These are phyloP conservation scores for Elanus axillaris DNA, from an alignment of 2,113 vertebrate species.

Conservation along the genomic window DNA sequence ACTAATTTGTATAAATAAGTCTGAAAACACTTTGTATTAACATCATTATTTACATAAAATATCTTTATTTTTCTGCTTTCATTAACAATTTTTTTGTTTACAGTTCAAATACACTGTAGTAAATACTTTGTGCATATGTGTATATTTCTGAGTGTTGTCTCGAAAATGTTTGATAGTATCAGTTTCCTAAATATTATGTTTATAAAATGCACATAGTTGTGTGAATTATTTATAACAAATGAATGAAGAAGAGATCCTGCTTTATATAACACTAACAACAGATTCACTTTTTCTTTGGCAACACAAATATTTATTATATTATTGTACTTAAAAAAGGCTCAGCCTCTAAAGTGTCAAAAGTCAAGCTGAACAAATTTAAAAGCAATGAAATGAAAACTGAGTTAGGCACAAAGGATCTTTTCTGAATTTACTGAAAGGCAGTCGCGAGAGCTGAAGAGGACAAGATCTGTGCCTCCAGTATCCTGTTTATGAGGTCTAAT, in stretches of 20 bases:
- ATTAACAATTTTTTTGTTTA: constrained; percentile 67
- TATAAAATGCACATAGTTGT: constrained; percentile 63
- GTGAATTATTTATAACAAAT: constrained; percentile 69
- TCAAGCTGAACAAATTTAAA: constrained; percentile 76
- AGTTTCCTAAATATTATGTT: constrained; percentile 62
- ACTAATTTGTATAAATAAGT: constrained; percentile 67
- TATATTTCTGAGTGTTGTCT: constrained; percentile 54
- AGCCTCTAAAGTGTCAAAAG: constrained; percentile 70
- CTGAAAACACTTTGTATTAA: constrained; percentile 58
- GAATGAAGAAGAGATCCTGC: constrained; percentile 60
- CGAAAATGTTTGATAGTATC: constrained; percentile 59
- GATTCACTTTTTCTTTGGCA: constrained; percentile 58
- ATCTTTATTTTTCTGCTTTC: constrained; percentile 53
- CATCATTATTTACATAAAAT: constrained; percentile 56
- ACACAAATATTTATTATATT: constrained; percentile 73
- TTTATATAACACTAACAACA: constrained; percentile 49
- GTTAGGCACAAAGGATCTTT: constrained; percentile 70
- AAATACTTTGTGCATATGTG: constrained; percentile 42
- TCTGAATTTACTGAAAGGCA: constrained; percentile 68
- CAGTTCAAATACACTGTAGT: not conserved
- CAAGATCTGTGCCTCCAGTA: constrained; percentile 25
- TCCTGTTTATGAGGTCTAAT: constrained; percentile 49
- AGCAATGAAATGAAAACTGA: constrained; percentile 69
- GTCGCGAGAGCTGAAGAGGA: constrained; percentile 24
- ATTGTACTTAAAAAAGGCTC: constrained; percentile 51